Base-by-base conservation (phyloP, 1,140 invertebrate genomes). In the Drosophila bipectinata region DNA sequence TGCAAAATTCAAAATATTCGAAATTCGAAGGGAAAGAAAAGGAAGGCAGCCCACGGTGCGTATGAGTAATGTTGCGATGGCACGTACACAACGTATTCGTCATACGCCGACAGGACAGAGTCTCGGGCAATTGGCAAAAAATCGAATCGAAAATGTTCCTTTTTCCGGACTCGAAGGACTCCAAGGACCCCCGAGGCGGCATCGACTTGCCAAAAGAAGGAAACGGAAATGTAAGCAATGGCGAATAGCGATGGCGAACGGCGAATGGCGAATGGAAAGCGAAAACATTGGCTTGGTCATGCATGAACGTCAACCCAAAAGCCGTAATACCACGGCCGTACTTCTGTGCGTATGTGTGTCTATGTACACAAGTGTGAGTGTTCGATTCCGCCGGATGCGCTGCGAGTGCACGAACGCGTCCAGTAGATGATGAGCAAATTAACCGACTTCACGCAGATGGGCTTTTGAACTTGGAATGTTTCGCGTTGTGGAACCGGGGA, bases 21-120 rank as follows among this genome's bases (percentile, higher is more conserved):
- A 55, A 32, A 41, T 28, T 28, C 56, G 41, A 60, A 18, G 30
- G 9, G n/a, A n/a, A n/a, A 12, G n/a, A n/a, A n/a, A 12, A 10
- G 28, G 30, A 10, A 21, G 8, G 41, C 34, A 45, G 61, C 24
- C 80, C n/a, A 64, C 60, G 60, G 59, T 62, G 82, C 82, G 78
- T 87, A 75, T 79, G 83, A 87, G 68, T 72, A 80, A 64, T 44
- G 78, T 37, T 37, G 48, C 47, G 74, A 34, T 53, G 72, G 74
- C 82, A 87, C 83, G 82, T 87, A 87, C 71, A 66, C 62, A 62
- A 72, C 74, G 62, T 81, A 82, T 87, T 75, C 82, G 62, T 87
- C 82, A 87, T 82, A 66, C 52, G 64, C 52, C 68, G 67, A 79
- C 41, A 61, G 61, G 69, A 58, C 39, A 52, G 55, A 57, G 58